phyloP scores from a whole-genome alignment of 2,888 invertebrate genomes.

The Parnassius mnemosyne region DNA sequence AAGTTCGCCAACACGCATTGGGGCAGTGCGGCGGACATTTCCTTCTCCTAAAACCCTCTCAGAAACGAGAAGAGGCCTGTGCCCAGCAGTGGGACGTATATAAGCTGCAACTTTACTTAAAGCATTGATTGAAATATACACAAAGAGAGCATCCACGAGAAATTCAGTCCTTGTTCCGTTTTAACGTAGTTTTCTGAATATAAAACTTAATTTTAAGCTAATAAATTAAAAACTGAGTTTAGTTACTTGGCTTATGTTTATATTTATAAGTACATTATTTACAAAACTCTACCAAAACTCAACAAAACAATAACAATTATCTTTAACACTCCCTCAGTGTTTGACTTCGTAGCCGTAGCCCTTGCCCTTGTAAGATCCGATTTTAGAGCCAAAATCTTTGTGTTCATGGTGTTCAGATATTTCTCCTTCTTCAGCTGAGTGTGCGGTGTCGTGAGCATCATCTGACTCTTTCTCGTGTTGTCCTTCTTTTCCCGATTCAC shows the following conservation, averaged over 20 bases:
- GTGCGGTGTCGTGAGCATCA: conserved; percentile 61
- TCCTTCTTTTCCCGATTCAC: conserved; percentile 72
- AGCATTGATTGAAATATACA: too few species aligned
- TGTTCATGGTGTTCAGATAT: conserved; percentile 72
- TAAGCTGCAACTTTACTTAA: too few species aligned
- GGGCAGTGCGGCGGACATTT: too few species aligned
- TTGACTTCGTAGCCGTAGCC: conserved; percentile 70
- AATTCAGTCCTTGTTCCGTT: too few species aligned
- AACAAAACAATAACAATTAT: conserved; percentile 63
- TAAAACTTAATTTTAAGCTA: conserved; percentile 1
- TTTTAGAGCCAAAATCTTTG: conserved; percentile 70
- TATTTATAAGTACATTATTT: conserved; percentile 57
- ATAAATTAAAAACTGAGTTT: conserved; percentile 21
- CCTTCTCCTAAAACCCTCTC: too few species aligned
- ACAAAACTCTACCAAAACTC: conserved; percentile 64
- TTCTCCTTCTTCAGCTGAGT: conserved; percentile 73
- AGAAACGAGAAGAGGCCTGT: too few species aligned
- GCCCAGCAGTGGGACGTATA: too few species aligned
- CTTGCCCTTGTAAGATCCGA: conserved; percentile 51
- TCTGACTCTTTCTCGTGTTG: conserved; percentile 76
- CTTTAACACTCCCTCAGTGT: conserved; percentile 47
- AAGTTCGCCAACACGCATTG: too few species aligned
- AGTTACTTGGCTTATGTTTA: conserved; percentile 53
- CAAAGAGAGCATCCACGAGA: too few species aligned
- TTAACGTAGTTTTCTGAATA: too few species aligned